Base-by-base conservation (phyloP, 92 coral and sea anemone genomes). In the Siderastrea siderea region DNA sequence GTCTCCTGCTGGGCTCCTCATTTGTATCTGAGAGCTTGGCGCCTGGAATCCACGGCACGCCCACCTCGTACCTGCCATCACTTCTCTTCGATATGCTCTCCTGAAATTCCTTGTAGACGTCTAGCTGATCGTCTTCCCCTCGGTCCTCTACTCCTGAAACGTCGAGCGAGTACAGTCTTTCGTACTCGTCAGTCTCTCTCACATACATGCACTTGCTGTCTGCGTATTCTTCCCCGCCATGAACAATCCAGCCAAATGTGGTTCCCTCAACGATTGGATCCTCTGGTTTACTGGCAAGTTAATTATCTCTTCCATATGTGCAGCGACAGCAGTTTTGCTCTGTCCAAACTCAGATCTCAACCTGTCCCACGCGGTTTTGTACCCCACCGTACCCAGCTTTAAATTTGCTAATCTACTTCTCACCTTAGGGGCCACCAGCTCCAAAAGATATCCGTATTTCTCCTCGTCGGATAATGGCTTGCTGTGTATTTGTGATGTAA, bases 161-260 rank as follows among this genome's bases (percentile, higher is more conserved):
- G 74, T 86, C 90, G 11, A 90, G 87, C 59, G 83, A 61, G 79
- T 86, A 90, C 46, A 80, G 87, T 65, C 75, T 80, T 62, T 86
- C 60, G 54, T 76, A 83, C 11, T 71, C 75, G 90, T 78, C 63
- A 45, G 81, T 45, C 46, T 86, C 90, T 13, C 74, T 77, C 17
- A 49, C 65, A 47, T 60, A 89, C 93, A 85, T 86, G 63, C 93
- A 89, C 46, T 55, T 86, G 17, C 59, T 79, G 79, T 89, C 91
- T n/a, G 88, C 74, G 75, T 89, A 89, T 26, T 92, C 91, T 38
- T 68, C 49, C 10, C 91, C 93, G 48, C 90, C 93, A 55, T 81
- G 95, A 26, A 93, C 83, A 38, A 92, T 80, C 93, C 93, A 93
- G 49, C 93, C 89, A 71, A 93, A 92, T 78, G 85, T 80, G 13